Evolutionary conservation across 2,888 invertebrate species (phyloP).

Genomic region (Leptothorax acervorum): DNA sequence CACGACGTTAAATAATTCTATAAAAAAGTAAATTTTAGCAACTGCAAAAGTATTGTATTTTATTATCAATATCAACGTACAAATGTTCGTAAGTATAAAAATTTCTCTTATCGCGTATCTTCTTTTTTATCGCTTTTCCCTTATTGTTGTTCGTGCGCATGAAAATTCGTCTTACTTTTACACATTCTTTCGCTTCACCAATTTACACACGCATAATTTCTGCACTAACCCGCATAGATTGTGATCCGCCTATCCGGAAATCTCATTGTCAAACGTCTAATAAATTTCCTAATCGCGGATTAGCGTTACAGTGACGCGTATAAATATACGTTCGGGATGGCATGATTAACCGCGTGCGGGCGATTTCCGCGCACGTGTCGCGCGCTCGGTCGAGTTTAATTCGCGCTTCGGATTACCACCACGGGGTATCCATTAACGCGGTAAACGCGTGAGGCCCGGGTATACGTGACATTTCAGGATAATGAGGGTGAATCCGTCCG

Average conservation of each 20-base stretch:
- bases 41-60: background rate
- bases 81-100: background rate
- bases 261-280: background rate
- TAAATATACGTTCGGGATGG: constrained; percentile 61
- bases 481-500: constrained; percentile 64
- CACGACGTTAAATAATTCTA: background rate
- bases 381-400: constrained; percentile 68
- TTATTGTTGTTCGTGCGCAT: background rate
- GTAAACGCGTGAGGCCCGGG: constrained; percentile 45
- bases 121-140: background rate
- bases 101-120: background rate
- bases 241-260: background rate
- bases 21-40: background rate
- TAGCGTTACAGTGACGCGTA: constrained; percentile 52
- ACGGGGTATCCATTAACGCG: constrained; percentile 50
- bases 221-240: background rate
- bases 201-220: background rate
- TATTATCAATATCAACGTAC: background rate
- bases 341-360: constrained; percentile 69
- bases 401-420: constrained; percentile 63
- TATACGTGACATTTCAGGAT: constrained; percentile 67
- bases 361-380: constrained; percentile 67
- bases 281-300: constrained; percentile 49
- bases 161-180: background rate
- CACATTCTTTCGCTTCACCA: background rate